phyloP scores from a whole-genome alignment of 2,797 vertebrate genomes.

The Pelodytes ibericus region DNA sequence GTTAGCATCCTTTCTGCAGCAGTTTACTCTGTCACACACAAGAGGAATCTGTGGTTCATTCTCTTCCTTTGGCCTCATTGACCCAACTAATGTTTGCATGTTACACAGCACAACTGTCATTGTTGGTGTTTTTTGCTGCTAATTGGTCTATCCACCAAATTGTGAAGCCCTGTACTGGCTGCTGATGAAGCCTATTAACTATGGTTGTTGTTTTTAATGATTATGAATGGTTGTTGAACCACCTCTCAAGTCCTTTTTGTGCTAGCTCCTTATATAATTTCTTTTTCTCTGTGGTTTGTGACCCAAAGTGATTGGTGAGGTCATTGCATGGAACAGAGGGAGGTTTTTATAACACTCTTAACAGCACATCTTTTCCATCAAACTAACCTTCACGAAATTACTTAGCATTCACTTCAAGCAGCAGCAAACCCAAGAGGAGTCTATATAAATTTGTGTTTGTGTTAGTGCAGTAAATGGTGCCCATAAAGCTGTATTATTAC shows the following conservation, averaged over 20 bases:
- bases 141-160: constrained; percentile 25
- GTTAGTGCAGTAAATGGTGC: not conserved
- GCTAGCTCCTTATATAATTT: not conserved
- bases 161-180: not conserved
- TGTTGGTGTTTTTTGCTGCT: constrained; percentile 16
- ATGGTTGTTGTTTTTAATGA: too few relatives aligned
- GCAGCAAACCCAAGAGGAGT: not conserved
- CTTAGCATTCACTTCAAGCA: not conserved
- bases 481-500: constrained; percentile 2
- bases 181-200: constrained; percentile 17
- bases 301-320: not conserved
- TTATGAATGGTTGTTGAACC: constrained; percentile 15
- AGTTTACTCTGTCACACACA: not conserved
- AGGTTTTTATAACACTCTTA: not conserved
- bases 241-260: constrained; percentile 5
- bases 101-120: not conserved
- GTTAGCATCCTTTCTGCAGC: not conserved
- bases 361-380: not conserved
- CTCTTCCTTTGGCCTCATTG: not conserved
- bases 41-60: constrained; percentile 5
- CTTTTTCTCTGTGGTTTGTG: not conserved
- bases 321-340: not conserved
- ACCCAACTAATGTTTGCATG: constrained; percentile 21
- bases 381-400: not conserved
- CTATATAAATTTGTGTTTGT: constrained; percentile 21